phyloP scores from a whole-genome alignment of 2,888 invertebrate genomes.

The Seira musarum region DNA sequence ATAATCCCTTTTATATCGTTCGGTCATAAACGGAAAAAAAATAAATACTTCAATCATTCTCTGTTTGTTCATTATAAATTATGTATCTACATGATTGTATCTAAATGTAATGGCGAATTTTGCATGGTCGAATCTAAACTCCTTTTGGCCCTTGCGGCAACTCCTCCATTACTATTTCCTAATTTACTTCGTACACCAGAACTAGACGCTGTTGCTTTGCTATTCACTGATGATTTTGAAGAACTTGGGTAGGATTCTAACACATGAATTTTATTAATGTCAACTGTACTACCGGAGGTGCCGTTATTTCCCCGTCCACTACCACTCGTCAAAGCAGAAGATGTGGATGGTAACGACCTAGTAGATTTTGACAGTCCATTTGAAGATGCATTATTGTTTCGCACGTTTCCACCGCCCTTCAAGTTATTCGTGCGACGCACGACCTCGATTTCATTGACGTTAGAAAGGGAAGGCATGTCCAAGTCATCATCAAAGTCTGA shows the following conservation, averaged over 20 bases:
- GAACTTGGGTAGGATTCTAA: constrained; percentile 48
- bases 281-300: not conserved
- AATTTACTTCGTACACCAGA: constrained; percentile 18
- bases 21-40: not conserved
- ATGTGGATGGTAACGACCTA: constrained; percentile 44
- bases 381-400: constrained; percentile 10
- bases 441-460: constrained; percentile 41
- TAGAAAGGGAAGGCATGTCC: constrained; percentile 50
- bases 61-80: not conserved
- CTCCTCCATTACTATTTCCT: constrained; percentile 11
- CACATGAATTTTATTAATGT: constrained; percentile 54
- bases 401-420: not conserved
- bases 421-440: constrained; percentile 19
- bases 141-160: constrained; percentile 32
- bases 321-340: not conserved
- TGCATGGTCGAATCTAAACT: constrained; percentile 66
- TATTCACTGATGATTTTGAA: constrained; percentile 42
- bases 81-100: constrained; percentile 62
- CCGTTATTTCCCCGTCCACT: not conserved
- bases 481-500: constrained; percentile 55
- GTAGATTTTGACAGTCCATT: constrained; percentile 50
- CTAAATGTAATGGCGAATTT: constrained; percentile 69
- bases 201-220: constrained; percentile 19
- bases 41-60: not conserved
- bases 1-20: not conserved